Conservation (phyloP, 2,797 vertebrate species). For the Eremophila alpestris region DNA sequence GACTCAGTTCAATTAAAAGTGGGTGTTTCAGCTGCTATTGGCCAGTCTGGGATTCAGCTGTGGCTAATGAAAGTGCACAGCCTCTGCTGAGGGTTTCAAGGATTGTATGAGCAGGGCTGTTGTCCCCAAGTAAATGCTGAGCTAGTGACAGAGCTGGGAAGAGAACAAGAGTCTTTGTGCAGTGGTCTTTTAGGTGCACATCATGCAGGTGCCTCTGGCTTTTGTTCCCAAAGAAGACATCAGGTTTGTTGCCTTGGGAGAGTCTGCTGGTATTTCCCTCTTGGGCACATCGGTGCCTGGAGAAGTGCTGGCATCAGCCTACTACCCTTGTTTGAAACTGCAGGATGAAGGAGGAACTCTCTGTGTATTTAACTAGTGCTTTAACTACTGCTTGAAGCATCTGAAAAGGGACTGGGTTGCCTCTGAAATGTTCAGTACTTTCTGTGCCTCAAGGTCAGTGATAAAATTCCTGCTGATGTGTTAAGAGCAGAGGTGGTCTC, state of each 20-base stretch:
- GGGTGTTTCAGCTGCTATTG: background rate
- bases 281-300: background rate
- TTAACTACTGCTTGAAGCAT: background rate
- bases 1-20: constrained; percentile 33
- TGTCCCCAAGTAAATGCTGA: background rate
- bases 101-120: background rate
- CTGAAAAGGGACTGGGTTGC: background rate
- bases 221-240: background rate
- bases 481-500: background rate
- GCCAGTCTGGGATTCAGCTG: background rate
- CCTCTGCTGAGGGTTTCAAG: background rate
- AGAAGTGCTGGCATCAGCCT: background rate
- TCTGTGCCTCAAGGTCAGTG: background rate
- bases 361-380: background rate
- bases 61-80: background rate
- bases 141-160: background rate
- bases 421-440: background rate
- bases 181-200: background rate
- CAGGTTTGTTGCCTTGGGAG: background rate
- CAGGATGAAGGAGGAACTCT: background rate
- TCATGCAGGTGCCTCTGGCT: background rate
- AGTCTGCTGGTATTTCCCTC: background rate
- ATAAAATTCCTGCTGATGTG: constrained; percentile 3
- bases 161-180: rapidly evolving
- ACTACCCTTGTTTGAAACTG: background rate